Percentiles rank a stretch among this genome's conserved stretches.
These are phyloP conservation scores for Drosophila gaucha DNA, from an alignment of 2,888 invertebrate species.

Conservation along the genomic window DNA sequence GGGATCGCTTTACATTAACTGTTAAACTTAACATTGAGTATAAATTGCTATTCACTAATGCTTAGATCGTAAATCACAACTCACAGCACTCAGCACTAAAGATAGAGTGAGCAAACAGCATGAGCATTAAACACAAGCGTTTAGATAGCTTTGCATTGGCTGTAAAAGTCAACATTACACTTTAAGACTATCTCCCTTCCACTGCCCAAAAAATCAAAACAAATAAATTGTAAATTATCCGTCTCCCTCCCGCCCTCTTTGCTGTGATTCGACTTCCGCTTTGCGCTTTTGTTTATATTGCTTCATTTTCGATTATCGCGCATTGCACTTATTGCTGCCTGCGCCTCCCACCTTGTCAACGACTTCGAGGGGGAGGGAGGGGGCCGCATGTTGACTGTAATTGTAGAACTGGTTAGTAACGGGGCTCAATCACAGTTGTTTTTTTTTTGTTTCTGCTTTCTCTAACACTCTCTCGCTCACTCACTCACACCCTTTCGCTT, in stretches of 20 bases:
- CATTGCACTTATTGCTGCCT: constrained; percentile 67
- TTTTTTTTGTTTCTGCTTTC: constrained; percentile 3
- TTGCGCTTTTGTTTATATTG: constrained; percentile 70
- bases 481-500: neutral
- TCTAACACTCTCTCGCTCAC: neutral
- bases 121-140: neutral
- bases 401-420: constrained; percentile 31
- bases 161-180: too few species aligned
- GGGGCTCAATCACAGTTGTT: constrained; percentile 58
- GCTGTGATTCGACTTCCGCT: constrained; percentile 33
- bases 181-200: neutral
- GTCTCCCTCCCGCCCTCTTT: neutral
- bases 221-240: constrained; percentile 22
- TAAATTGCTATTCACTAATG: neutral
- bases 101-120: neutral
- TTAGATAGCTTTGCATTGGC: too few species aligned
- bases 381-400: neutral
- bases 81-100: neutral
- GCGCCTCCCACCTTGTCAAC: constrained; percentile 54
- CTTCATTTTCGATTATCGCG: constrained; percentile 75
- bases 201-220: constrained; percentile 26
- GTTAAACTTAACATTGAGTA: neutral
- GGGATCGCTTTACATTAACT: too few species aligned
- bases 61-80: neutral
- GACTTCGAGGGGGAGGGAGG: constrained; percentile 39